Evolutionary conservation across 2,797 vertebrate genomes (phyloP).

Genomic region (Tenualosa thibaudeaui): DNA sequence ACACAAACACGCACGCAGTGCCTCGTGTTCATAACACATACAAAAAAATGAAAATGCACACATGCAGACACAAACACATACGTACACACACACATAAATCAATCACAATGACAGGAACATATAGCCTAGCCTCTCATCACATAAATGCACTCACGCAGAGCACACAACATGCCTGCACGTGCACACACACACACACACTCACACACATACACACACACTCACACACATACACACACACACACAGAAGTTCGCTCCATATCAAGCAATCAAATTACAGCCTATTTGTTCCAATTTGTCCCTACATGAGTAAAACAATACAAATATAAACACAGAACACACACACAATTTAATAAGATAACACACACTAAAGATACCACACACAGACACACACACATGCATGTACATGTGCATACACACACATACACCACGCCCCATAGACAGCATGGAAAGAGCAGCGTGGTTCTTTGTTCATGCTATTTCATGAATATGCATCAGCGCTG

Average conservation of each 20-base stretch:
- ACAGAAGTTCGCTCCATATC: neutral
- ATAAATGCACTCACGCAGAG: neutral
- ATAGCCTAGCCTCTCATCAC: slow-evolving; percentile 48
- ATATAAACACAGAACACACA: too few relatives aligned
- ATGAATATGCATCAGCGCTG: slow-evolving; percentile 6
- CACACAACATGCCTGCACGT: slow-evolving; percentile 34
- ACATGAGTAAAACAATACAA: too few relatives aligned
- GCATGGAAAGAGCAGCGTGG: neutral
- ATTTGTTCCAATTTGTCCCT: too few relatives aligned
- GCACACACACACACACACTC: neutral
- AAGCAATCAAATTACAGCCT: too few relatives aligned
- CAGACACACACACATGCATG: neutral
- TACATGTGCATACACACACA: slow-evolving; percentile 28
- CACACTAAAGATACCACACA: neutral
- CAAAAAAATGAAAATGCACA: slow-evolving; percentile 15
- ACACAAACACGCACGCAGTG: neutral
- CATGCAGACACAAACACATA: neutral
- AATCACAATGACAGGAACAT: slow-evolving; percentile 56
- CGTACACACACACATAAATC: slow-evolving; percentile 48
- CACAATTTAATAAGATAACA: too few relatives aligned
- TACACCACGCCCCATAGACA: neutral
- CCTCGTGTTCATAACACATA: slow-evolving; percentile 27
- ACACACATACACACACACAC: neutral
- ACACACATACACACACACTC: neutral
- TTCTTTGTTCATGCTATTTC: neutral